Base-by-base conservation (phyloP, 1,140 invertebrate genomes). In the Maconellicoccus hirsutus region DNA sequence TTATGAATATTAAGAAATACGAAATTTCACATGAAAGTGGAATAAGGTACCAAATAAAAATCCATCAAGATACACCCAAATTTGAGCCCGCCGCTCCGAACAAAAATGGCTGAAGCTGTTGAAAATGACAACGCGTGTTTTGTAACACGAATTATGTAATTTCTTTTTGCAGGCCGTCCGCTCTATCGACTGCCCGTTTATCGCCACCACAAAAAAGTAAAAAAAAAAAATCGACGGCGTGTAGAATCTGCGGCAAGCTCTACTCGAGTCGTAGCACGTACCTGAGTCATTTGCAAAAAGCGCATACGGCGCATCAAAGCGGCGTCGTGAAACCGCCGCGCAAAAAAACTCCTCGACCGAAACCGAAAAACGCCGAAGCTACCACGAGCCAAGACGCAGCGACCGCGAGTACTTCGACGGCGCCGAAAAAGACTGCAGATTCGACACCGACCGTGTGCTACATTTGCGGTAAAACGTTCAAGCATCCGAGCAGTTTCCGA, bases 161-260 rank as follows among this genome's bases (percentile, higher is more conserved):
- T 52, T 33, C 29, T 33, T 52, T 52, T 52, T 52, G 16, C 42
- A 52, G 42, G 12, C 29, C 29, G 29, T 3, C 12, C 29, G 29
- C 4, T 33, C 29, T 12, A 33, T 33, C 29, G n/a, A n/a, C n/a
- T n/a, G n/a, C n/a, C n/a, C n/a, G n/a, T 33, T 33, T 52, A 52
- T 8, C 61, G 21, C n/a, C 16, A 22, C 21, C 3, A 25, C 10
- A 22, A 66, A 66, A 66, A 19, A 66, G 4, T 23, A 26, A 66
- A 66, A 66, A 25, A 25, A 66, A 66, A 23, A 66, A 66, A 26
- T 66, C 61, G 3, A 66, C 61, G 6, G 61, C 25, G 1, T 66
- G 61, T 66, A 12, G 61, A 23, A 66, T 66, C 25, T 66, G 61
- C 16, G 61, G 61, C 2, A 66, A 66, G 25, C 19, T 66, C 6